A percentile compares a stretch with the other conserved stretches of the same genome.
These are phyloP conservation scores for Mormyrus hasselquistii DNA, from an alignment of 2,797 vertebrate species.

Conservation along the genomic window DNA sequence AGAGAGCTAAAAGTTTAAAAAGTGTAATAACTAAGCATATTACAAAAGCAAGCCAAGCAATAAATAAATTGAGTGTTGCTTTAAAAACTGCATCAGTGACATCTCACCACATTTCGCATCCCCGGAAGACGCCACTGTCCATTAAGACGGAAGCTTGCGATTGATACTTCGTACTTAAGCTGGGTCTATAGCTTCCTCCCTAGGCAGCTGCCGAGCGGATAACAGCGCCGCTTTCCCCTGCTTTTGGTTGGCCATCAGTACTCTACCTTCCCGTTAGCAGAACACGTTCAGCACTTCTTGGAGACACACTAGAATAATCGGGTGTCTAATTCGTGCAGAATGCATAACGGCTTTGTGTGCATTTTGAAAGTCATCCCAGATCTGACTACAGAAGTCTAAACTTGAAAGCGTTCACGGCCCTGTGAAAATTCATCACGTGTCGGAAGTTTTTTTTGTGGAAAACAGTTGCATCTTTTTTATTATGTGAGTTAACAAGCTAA, in stretches of 20 bases:
- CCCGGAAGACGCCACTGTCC: neutral
- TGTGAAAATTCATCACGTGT: neutral
- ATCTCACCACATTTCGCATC: neutral
- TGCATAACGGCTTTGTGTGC: neutral
- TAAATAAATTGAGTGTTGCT: neutral
- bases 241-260: neutral
- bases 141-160: neutral
- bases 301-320: neutral
- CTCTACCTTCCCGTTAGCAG: neutral
- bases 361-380: neutral
- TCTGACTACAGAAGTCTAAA: neutral
- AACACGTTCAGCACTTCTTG: neutral
- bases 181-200: neutral
- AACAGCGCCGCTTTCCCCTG: neutral
- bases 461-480: neutral
- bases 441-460: neutral
- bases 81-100: neutral
- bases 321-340: neutral
- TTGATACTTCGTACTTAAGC: neutral
- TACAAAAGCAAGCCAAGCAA: neutral
- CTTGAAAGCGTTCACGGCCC: neutral
- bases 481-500: neutral
- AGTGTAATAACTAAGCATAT: neutral
- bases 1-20: neutral
- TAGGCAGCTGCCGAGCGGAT: neutral